These are phyloP conservation scores for Otolemur garnettii DNA, from an alignment of 2,113 vertebrate genomes.

Conservation along the genomic window DNA sequence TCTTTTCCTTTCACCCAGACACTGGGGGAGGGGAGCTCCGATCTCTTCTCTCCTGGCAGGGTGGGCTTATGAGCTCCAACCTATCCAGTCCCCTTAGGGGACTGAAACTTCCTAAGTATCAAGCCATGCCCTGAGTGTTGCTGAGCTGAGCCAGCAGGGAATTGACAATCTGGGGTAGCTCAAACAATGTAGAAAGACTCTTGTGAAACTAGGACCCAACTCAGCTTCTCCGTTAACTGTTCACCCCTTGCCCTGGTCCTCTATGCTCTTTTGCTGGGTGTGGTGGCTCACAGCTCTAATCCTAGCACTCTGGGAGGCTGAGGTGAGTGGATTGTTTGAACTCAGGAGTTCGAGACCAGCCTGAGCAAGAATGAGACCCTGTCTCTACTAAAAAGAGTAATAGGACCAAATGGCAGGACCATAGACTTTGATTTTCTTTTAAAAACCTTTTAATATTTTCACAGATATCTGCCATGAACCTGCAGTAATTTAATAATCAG, in stretches of 20 bases:
- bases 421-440: neutral
- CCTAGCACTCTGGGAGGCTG: too few relatives aligned
- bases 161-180: neutral
- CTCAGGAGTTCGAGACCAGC: too few relatives aligned
- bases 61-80: neutral
- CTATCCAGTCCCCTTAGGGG: neutral
- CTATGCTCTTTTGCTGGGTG: neutral
- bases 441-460: neutral
- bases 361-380: too few relatives aligned
- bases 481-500: neutral
- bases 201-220: neutral
- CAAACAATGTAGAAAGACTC: neutral
- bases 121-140: neutral
- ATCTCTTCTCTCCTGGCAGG: neutral
- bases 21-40: neutral
- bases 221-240: neutral
- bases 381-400: too few relatives aligned
- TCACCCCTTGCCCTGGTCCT: neutral
- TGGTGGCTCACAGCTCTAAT: too few relatives aligned
- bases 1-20: neutral
- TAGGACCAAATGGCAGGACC: neutral
- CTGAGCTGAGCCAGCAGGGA: slow-evolving; percentile 22
- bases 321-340: too few relatives aligned
- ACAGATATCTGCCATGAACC: neutral
- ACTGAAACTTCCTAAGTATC: neutral